Base-by-base conservation (phyloP, 2,113 vertebrate genomes). In the Dolichallabes microphthalmus region DNA sequence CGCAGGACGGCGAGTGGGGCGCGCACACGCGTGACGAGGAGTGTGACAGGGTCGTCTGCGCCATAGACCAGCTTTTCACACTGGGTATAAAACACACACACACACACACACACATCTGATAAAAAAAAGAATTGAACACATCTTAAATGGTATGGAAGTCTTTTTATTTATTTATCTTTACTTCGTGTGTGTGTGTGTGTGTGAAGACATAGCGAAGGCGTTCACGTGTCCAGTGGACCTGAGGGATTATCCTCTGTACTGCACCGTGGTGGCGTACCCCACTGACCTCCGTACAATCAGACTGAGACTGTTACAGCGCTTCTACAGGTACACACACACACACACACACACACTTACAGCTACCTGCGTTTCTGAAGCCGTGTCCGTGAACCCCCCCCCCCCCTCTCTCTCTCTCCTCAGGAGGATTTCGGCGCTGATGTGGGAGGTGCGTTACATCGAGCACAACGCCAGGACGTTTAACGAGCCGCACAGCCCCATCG, bases 381-480 rank as follows among this genome's bases (percentile, higher is more conserved):
- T 86, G 15, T 88, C 85, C 88, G 30, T 30, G 0, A 52, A 85
- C 60, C 9, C 25, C 35, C n/a, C n/a, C n/a, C n/a, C n/a, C n/a
- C n/a, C n/a, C n/a, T n/a, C n/a, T n/a, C n/a, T n/a, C n/a, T n/a
- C n/a, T 85, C 83, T 63, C 86, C 85, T 12, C 69, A 99, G 98
- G 94, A 96, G 98, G 88, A 99, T 99, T 93, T 99, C 98, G 84
- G 98, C 98, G 0, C 93, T 99, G 86, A 99, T 99, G 97, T 99
- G 98, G 98, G 98, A 99, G 91, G 98, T 99, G 64, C 96, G 98
- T 80, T 99, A 99, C 91, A 97, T 99, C 76, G 98, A 99, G 85
- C 98, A 99, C 92, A 99, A 99, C 27, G 97, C 97, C 82, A 95
- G 97, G 92, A 99, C 97, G 85, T 99, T 99, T 93, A 99, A 99